Base-by-base conservation (phyloP, 2,113 vertebrate species). In the Struthio camelus region DNA sequence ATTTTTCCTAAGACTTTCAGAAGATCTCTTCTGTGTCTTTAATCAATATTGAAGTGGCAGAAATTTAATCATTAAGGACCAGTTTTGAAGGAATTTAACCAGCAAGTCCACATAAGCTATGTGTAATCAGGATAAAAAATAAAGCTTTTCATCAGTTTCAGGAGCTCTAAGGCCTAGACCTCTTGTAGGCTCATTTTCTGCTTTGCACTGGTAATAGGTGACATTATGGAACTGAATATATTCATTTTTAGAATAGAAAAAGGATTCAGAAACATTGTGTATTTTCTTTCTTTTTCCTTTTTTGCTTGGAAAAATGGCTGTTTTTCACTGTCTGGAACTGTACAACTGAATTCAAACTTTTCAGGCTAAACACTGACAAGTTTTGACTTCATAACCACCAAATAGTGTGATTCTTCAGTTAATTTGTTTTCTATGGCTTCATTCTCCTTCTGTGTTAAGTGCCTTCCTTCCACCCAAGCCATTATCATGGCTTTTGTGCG, bases 11-110 rank as follows among this genome's bases (percentile, higher is more conserved):
- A 90, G 38, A 46, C 19, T 80, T 90, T 70, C 58, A 83, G 22
- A 93, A 11, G 22, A 62, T 24, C 22, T 85, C 67, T 91, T 88
- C 56, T 85, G 3, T 38, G 16, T 51, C 53, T 87, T 87, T 59
- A 95, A 89, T 97, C 75, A 94, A 5, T 66, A 34, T 46, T 79
- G 84, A 97, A 96, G 61, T 81, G 84, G 28, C 10, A 75, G 30
- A 66, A 80, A 85, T 77, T 25, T 75, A 88, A 89, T 64, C 8
- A 53, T 69, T 48, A 83, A 93, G 69, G 24, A 54, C 10, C 9
- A 61, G n/a, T 84, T 94, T 73, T 85, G 64, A 85, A 67, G 38
- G 24, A 71, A 70, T 90, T 76, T 88, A 44, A 89, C 7, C 4
- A 59, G 15, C 5, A 80, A 62, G 25, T 83, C 76, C 40, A 50